phyloP scores from a whole-genome alignment of 2,888 invertebrate genomes.

The Fissipunctia ypsillon region DNA sequence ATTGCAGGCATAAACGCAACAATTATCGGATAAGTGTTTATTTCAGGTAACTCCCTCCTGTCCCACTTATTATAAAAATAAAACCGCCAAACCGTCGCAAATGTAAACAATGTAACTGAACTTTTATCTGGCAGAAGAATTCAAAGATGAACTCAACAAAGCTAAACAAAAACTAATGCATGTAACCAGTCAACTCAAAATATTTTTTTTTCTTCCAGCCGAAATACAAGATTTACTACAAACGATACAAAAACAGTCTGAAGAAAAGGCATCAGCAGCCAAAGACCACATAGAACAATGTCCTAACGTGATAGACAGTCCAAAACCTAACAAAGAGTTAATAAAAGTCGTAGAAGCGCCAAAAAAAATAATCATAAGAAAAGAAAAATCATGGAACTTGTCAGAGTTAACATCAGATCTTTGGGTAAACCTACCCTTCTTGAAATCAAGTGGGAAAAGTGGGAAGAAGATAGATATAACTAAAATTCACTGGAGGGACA shows the following conservation, averaged over 20 bases:
- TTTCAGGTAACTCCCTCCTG: background rate
- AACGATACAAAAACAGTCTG: conserved; percentile 14
- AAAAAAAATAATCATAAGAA: conserved; percentile 60
- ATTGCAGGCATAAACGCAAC: no score
- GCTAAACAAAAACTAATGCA: background rate
- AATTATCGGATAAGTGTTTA: no score
- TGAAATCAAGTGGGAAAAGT: conserved; percentile 69
- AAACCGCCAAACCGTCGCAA: background rate
- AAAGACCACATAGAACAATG: conserved; percentile 11
- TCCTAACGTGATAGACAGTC: background rate
- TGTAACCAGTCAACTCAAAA: background rate
- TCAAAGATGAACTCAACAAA: background rate
- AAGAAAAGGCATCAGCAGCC: background rate
- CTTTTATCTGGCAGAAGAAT: background rate
- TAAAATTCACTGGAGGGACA: conserved; percentile 93
- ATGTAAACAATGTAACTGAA: background rate
- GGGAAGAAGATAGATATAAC: conserved; percentile 90
- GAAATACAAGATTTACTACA: conserved; percentile 32
- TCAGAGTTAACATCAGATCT: conserved; percentile 83
- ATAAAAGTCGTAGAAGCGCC: conserved; percentile 38
- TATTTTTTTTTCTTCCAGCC: conserved; percentile 35
- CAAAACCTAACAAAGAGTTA: conserved; percentile 14
- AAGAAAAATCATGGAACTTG: conserved; percentile 81
- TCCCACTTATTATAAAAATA: background rate
- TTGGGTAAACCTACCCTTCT: conserved; percentile 83